Conservation (phyloP, 2,888 invertebrate genomes). For the Hemithea aestivaria region DNA sequence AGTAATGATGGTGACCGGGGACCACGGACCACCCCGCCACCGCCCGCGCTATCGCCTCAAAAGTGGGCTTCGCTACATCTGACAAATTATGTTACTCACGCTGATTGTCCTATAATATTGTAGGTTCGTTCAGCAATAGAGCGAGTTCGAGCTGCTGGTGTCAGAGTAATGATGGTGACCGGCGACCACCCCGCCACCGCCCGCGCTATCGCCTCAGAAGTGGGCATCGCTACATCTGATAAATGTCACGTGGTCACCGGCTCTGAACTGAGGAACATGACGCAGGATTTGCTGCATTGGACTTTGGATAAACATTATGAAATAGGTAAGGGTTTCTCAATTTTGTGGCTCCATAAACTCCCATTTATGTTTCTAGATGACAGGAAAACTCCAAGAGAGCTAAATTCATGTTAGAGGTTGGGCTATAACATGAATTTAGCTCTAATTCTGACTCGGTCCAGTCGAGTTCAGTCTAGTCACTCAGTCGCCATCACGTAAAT, state of each 20-base stretch:
- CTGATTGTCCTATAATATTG: neutral
- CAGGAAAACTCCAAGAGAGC: too few species aligned
- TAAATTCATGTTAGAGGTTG: too few species aligned
- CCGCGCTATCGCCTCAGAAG: constrained; percentile 85
- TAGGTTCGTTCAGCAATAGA: constrained; percentile 76
- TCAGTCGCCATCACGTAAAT: too few species aligned
- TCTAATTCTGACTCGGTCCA: too few species aligned
- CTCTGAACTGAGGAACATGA: constrained; percentile 78
- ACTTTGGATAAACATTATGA: constrained; percentile 63
- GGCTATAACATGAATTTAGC: too few species aligned
- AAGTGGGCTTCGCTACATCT: too few species aligned
- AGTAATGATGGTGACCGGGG: constrained; percentile 90
- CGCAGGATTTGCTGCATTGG: constrained; percentile 73
- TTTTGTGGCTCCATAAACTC: too few species aligned
- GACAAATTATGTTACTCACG: too few species aligned
- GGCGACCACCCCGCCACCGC: constrained; percentile 92
- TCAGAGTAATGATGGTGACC: constrained; percentile 89
- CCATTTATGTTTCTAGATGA: too few species aligned
- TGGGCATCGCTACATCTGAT: constrained; percentile 83
- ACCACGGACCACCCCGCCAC: constrained; percentile 91
- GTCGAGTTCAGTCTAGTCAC: too few species aligned
- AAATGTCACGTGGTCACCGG: constrained; percentile 79
- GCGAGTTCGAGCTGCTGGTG: constrained; percentile 86
- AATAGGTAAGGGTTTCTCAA: too few species aligned
- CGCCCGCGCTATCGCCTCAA: constrained; percentile 86